Evolutionary conservation across 2,113 vertebrate species (phyloP).

Genomic region (Formicarius rufipectus): DNA sequence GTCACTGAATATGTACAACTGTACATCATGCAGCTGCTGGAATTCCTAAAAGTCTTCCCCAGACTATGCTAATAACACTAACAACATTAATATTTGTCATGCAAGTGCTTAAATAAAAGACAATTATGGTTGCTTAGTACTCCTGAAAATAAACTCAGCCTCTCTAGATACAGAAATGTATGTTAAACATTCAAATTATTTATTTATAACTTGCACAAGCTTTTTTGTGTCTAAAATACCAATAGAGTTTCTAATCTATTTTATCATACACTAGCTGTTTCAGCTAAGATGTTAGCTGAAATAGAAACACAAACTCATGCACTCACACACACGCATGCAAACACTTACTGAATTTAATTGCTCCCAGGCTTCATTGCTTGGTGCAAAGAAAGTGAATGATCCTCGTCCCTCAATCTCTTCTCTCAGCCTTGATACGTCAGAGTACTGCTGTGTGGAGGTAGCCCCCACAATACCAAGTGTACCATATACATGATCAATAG

Average conservation of each 20-base stretch:
- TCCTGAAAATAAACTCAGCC: not conserved
- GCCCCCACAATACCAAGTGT: constrained; percentile 90
- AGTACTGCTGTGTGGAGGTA: constrained; percentile 83
- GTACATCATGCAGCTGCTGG: not conserved
- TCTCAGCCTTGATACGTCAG: constrained; percentile 85
- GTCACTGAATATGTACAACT: not conserved
- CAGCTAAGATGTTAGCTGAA: not conserved
- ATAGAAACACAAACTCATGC: not conserved
- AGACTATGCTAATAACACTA: not conserved
- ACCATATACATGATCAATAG: constrained; percentile 92
- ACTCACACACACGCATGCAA: not conserved
- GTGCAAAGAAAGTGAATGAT: constrained; percentile 93
- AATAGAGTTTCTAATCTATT: not conserved
- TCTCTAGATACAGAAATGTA: not conserved
- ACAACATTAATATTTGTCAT: not conserved
- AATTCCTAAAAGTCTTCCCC: not conserved
- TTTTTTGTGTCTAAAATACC: not conserved
- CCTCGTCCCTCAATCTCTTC: constrained; percentile 91
- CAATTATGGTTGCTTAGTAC: not conserved
- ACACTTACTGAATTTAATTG: constrained; percentile 83
- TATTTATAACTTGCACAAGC: not conserved
- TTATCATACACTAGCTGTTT: not conserved
- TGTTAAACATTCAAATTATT: not conserved
- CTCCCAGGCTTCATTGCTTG: constrained; percentile 95
- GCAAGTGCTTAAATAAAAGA: not conserved